Percentiles rank a stretch among this genome's conserved stretches.
These are phyloP conservation scores for Octodonta nipae DNA, from an alignment of 2,888 invertebrate genomes.

Conservation along the genomic window DNA sequence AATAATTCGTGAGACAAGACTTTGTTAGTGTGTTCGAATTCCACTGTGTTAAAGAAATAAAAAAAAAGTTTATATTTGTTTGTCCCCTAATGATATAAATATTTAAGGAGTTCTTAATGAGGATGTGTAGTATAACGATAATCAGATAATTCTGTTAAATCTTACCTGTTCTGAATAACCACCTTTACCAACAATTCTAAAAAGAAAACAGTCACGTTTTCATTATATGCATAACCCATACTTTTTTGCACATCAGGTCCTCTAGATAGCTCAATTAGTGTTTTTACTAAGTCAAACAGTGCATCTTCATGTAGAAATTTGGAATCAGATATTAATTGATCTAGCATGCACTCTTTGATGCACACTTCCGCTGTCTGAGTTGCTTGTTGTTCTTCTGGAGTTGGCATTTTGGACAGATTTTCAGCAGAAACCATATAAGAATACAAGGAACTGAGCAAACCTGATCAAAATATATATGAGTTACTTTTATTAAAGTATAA, in stretches of 20 bases:
- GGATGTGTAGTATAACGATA: too few relatives aligned
- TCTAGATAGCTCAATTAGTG: constrained; percentile 63
- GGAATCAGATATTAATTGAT: constrained; percentile 82
- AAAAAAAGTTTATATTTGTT: too few relatives aligned
- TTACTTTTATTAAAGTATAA: too few relatives aligned
- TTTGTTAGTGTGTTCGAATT: too few relatives aligned
- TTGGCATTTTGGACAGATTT: constrained; percentile 56
- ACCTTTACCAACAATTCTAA: constrained; percentile 85
- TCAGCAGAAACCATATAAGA: constrained; percentile 75
- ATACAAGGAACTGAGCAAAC: constrained; percentile 75
- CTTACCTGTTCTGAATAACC: constrained; percentile 81
- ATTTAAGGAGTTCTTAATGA: too few relatives aligned
- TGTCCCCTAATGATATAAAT: too few relatives aligned
- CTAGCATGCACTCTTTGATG: constrained; percentile 79
- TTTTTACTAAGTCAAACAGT: constrained; percentile 55
- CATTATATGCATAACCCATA: constrained; percentile 55
- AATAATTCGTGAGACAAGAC: too few relatives aligned
- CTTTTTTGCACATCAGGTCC: constrained; percentile 59
- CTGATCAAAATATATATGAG: too few relatives aligned
- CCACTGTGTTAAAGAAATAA: too few relatives aligned
- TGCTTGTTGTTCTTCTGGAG: constrained; percentile 74
- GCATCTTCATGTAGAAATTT: constrained; percentile 85
- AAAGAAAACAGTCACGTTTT: constrained; percentile 84
- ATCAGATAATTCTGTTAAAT: too few relatives aligned
- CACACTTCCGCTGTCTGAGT: constrained; percentile 75